These are phyloP conservation scores for Cherax quadricarinatus DNA, from an alignment of 1,140 invertebrate species.

Conservation along the genomic window DNA sequence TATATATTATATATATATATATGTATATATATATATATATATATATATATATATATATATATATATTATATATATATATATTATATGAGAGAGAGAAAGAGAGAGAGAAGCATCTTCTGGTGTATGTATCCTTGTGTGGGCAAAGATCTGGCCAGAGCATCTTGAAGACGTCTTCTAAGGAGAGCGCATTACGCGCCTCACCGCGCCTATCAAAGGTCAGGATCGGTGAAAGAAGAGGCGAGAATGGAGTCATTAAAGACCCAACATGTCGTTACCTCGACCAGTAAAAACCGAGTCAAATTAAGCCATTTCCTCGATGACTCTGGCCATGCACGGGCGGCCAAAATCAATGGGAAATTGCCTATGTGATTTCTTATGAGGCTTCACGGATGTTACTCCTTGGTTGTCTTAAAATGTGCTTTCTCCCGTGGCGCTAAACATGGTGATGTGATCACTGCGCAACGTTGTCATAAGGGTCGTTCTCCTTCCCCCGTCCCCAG, in stretches of 20 bases:
- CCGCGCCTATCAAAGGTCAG: slow-evolving; percentile 1
- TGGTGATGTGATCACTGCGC: background rate
- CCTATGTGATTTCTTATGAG: slow-evolving; percentile 10
- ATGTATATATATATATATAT: no score
- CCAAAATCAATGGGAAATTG: slow-evolving; percentile 42
- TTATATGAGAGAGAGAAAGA: no score
- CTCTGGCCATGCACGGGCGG: slow-evolving; percentile 19
- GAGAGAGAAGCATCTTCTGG: background rate
- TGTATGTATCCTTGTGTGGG: slow-evolving; percentile 21
- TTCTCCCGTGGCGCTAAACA: background rate
- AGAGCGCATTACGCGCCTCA: background rate
- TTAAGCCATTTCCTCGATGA: slow-evolving; percentile 40
- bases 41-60: no score
- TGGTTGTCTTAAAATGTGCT: background rate
- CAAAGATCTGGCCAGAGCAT: background rate
- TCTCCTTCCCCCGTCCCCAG: background rate
- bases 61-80: no score
- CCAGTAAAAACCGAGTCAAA: background rate
- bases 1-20: no score
- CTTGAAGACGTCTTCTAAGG: background rate
- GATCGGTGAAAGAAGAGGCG: background rate
- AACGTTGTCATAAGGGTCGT: background rate
- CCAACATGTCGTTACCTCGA: slow-evolving; percentile 16
- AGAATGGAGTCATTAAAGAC: slow-evolving; percentile 25
- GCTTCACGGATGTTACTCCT: slow-evolving; percentile 23